Evolutionary conservation across 2,888 invertebrate genomes (phyloP).

Genomic region (Diplolepis rosae): DNA sequence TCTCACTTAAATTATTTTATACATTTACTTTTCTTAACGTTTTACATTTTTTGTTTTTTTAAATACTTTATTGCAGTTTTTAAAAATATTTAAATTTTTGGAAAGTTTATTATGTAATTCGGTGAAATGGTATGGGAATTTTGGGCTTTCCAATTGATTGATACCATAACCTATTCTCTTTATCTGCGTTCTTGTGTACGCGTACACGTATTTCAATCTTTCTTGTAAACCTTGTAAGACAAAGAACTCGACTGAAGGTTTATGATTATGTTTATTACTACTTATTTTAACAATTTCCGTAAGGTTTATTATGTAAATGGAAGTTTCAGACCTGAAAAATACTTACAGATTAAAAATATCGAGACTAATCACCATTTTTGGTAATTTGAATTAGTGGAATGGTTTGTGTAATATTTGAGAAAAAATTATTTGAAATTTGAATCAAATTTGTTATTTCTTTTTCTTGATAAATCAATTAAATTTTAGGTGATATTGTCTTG

Average conservation of each 20-base stretch:
- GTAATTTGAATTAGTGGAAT: too few relatives aligned
- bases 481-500: too few relatives aligned
- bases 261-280: not conserved
- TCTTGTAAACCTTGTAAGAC: slow-evolving; percentile 1
- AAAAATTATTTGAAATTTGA: too few relatives aligned
- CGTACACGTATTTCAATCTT: not conserved
- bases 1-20: not conserved
- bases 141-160: not conserved
- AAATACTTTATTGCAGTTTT: not conserved
- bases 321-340: too few relatives aligned
- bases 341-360: too few relatives aligned
- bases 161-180: slow-evolving; percentile 9
- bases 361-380: too few relatives aligned
- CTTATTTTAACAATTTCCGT: too few relatives aligned
- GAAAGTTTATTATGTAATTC: not conserved
- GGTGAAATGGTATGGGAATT: not conserved
- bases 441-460: too few relatives aligned
- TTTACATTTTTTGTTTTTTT: not conserved
- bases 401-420: too few relatives aligned
- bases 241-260: not conserved
- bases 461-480: too few relatives aligned
- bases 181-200: not conserved
- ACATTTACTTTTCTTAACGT: not conserved
- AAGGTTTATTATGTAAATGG: too few relatives aligned
- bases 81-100: too few relatives aligned